Conservation (phyloP, 1,140 invertebrate genomes). For the Papilio polytes region DNA sequence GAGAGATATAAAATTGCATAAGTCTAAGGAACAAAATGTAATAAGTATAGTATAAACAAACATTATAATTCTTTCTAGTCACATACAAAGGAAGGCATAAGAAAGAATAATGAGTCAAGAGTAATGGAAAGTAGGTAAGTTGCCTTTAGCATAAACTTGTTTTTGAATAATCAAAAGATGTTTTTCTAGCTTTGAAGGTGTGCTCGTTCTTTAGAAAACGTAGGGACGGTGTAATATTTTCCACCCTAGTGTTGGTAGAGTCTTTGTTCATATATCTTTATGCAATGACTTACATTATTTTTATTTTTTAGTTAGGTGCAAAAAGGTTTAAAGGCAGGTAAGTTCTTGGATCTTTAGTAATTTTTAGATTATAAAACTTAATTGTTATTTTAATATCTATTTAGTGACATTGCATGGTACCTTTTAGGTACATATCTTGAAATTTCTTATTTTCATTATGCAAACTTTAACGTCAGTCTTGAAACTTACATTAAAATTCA, state of each 20-base stretch:
- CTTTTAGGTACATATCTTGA: too few relatives aligned
- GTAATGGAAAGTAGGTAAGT: conserved; percentile 19
- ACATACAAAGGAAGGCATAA: not conserved
- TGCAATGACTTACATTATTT: not conserved
- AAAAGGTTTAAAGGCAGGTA: too few relatives aligned
- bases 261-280: not conserved
- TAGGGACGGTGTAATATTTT: not conserved
- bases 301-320: not conserved
- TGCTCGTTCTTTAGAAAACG: conserved; percentile 12
- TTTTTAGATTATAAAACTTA: too few relatives aligned
- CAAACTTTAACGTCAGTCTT: too few relatives aligned
- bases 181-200: conserved; percentile 21
- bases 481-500: too few relatives aligned
- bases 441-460: too few relatives aligned
- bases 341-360: too few relatives aligned
- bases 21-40: not conserved
- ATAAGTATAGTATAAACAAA: not conserved
- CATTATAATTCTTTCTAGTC: not conserved
- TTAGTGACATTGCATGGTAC: too few relatives aligned
- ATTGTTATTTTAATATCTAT: too few relatives aligned
- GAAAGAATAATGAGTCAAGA: conserved; percentile 22
- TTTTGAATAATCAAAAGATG: conserved; percentile 26
- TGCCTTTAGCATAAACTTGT: conserved; percentile 20
- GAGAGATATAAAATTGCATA: too few relatives aligned
- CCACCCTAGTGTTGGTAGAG: not conserved